These are phyloP conservation scores for Megathymus violae DNA, from an alignment of 1,140 invertebrate species.

Conservation along the genomic window DNA sequence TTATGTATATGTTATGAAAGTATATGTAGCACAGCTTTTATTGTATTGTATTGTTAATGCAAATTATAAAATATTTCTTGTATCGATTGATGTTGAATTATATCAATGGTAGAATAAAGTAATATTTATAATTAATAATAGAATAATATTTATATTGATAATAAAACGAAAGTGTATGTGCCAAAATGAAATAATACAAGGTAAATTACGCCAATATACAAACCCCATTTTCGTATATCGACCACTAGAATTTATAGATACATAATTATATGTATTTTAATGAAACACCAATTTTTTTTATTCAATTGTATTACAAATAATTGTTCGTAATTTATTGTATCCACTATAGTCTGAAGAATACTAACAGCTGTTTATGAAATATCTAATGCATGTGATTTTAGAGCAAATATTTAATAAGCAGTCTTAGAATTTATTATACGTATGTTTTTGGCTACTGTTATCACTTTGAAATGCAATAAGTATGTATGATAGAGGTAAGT, in stretches of 20 bases:
- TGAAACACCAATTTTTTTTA: conserved; percentile 47
- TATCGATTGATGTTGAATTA: conserved; percentile 65
- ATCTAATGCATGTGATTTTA: conserved; percentile 11
- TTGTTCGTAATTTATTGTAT: conserved; percentile 5
- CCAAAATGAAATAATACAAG: conserved; percentile 74
- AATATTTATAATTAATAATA: conserved; percentile 46
- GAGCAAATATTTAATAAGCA: background rate
- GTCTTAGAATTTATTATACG: background rate
- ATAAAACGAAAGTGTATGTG: conserved; percentile 54
- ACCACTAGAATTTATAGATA: conserved; percentile 16
- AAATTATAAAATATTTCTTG: conserved; percentile 36
- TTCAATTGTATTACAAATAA: conserved; percentile 18
- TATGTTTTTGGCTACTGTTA: conserved; percentile 5
- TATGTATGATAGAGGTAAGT: conserved; percentile 15
- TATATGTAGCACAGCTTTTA: conserved; percentile 68
- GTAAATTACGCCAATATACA: conserved; percentile 60
- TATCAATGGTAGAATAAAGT: conserved; percentile 52
- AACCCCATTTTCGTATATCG: conserved; percentile 40
- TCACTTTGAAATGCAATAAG: conserved; percentile 22
- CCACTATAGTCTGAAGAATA: background rate
- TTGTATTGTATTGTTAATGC: conserved; percentile 52
- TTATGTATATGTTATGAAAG: conserved; percentile 45
- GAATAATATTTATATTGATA: conserved; percentile 43
- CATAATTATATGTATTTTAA: too few relatives aligned
- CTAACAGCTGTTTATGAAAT: background rate